Base-by-base conservation (phyloP, 2,888 invertebrate species). In the Dolomedes plantarius region DNA sequence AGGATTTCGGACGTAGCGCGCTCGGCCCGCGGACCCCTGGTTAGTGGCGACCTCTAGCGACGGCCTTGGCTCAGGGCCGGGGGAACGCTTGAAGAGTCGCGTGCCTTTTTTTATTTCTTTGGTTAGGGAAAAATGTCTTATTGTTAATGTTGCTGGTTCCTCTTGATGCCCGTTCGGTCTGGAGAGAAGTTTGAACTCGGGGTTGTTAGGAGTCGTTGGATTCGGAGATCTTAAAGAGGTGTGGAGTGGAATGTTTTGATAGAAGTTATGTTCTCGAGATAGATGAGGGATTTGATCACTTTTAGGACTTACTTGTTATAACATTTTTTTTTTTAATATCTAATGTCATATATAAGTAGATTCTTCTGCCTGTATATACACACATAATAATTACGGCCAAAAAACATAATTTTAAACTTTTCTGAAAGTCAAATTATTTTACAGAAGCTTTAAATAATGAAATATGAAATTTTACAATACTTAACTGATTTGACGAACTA, bases 61-160 rank as follows among this genome's bases (percentile, higher is more conserved):
- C 85, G 85, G 85, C 85, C 85, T 86, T 86, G 78, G 74, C 27
- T 78, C 85, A 86, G 73, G 85, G 85, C 64, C 82, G 76, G 62
- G 39, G 56, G 77, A 77, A 77, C 28, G 39, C 72, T 72, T 41
- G 41, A 3, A 0, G 28, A 46, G 78, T 78, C 78, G 78, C 74
- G 78, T 78, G 85, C 69, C 75, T 71, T 31, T 27, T 67, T 80
- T 80, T 71, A 27, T 71, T 69, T 46, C 64, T 81, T 56, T 6
- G 23, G 56, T 56, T 56, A 16, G n/a, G n/a, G n/a, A n/a, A 11
- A 36, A 56, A 23, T 23, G n/a, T 64, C 23, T 77, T 76, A 29
- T 65, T 65, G 36, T 85, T 67, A 9, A 27, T 23, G 62, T 29
- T 68, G 36, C 36, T 80, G 9, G 46, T 80, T 31, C 28, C 32